Evolutionary conservation across 1,140 invertebrate genomes (phyloP), one percentile per base, ranked within the genome.

Genomic region (Cherax quadricarinatus): DNA sequence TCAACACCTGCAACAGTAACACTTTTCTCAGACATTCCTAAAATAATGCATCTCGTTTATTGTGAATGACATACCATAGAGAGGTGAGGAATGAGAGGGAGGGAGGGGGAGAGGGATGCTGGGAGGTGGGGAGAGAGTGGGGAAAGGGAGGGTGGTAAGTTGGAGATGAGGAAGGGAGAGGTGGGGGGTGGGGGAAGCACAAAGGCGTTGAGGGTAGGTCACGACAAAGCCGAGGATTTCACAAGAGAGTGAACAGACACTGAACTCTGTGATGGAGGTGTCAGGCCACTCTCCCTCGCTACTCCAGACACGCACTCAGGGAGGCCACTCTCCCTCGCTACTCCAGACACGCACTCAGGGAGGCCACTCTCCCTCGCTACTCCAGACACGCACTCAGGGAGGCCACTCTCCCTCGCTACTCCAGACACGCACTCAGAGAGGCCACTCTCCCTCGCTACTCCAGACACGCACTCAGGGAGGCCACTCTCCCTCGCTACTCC

Each of bases 181-280:
- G n/a, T 24, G 49, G 57, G 75, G 49, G 62, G 48, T 21, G n/a
- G n/a, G 87, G 9, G n/a, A 16, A 16, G 53, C 51, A 51, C 48
- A 82, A 89, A 82, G 87, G 87, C 57, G 79, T 51, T n/a, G 21
- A 85, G 89, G 85, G 84, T 84, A 86, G 84, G 84, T 70, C 89
- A 86, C 57, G 84, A 91, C 89, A 91, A 91, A 86, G 89, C 89
- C 73, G 24, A 86, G 89, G 89, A 91, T 91, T 91, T 91, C 82
- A 91, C 89, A 86, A 86, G 57, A 91, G 89, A 91, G 30, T 87
- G 89, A 24, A 18, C 89, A 85, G 48, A 51, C 85, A 91, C 84
- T 91, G 82, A 91, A 60, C 66, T 24, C 75, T 1, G 84, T 91
- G 89, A 91, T 91, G 89, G 86, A 91, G 89, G 83, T 85, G 89